phyloP scores from a whole-genome alignment of 2,797 vertebrate species.

The Oryzias sinensis region DNA sequence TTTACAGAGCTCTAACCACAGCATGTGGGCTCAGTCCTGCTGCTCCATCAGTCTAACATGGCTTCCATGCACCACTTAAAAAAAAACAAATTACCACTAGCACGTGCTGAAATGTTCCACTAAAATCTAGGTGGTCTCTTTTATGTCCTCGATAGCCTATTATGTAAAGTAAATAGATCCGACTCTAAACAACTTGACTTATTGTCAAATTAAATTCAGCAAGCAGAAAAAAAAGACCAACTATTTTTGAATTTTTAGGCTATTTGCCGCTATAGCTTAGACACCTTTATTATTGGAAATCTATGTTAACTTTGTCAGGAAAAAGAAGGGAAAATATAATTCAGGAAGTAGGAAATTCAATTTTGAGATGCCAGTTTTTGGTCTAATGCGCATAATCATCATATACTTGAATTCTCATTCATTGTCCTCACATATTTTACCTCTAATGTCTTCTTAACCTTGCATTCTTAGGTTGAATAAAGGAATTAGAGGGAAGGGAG shows the following conservation, averaged over 20 bases:
- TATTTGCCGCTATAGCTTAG: conserved; percentile 37
- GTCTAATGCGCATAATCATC: conserved; percentile 31
- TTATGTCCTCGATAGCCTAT: conserved; percentile 62
- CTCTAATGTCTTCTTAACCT: conserved; percentile 29
- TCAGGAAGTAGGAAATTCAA: no score
- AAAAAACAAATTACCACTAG: conserved; percentile 63
- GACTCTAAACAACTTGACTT: no score
- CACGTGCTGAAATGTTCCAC: conserved; percentile 54
- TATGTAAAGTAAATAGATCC: conserved; percentile 22
- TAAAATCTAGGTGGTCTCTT: conserved; percentile 59
- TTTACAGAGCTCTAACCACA: conserved; percentile 53
- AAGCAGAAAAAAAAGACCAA: no score
- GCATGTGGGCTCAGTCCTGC: conserved; percentile 56
- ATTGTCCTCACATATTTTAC: conserved; percentile 27
- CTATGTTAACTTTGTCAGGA: no score
- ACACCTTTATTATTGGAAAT: conserved; percentile 21
- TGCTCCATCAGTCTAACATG: conserved; percentile 49
- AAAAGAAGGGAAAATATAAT: no score
- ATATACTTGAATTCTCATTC: conserved; percentile 6
- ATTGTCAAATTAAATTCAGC: no score
- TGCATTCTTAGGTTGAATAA: conserved; percentile 28
- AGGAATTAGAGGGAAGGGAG: background rate
- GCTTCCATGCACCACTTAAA: conserved; percentile 55
- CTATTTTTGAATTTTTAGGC: conserved; percentile 36
- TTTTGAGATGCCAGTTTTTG: background rate